These are phyloP conservation scores for Geopemphigus sp. DNA, from an alignment of 1,140 invertebrate genomes.

Conservation along the genomic window DNA sequence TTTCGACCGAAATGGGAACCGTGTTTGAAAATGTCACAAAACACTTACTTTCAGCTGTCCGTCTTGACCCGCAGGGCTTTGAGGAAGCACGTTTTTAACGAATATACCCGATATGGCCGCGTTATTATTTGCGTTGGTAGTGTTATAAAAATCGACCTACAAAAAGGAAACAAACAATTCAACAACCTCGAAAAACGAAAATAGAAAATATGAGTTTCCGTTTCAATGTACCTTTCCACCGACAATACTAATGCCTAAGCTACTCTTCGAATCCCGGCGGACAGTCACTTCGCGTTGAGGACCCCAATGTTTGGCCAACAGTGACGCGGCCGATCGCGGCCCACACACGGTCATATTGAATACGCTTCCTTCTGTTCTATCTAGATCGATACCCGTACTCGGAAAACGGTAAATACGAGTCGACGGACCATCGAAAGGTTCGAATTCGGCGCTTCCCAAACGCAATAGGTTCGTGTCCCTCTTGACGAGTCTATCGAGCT, in stretches of 20 bases:
- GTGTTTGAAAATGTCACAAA: background rate
- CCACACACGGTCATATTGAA: constrained; percentile 35
- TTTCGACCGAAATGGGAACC: too few species aligned
- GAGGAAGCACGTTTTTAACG: constrained; percentile 92
- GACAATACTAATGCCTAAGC: constrained; percentile 94
- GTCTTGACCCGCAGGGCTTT: constrained; percentile 90
- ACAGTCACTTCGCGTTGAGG: constrained; percentile 74
- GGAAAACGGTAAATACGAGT: constrained; percentile 51
- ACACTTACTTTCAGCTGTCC: constrained; percentile 76
- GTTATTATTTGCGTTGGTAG: constrained; percentile 54
- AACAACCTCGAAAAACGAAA: background rate
- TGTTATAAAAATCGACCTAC: constrained; percentile 63
- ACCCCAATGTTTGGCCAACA: constrained; percentile 82
- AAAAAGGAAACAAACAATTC: constrained; percentile 53
- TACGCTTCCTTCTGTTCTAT: constrained; percentile 47
- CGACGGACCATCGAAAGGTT: constrained; percentile 26
- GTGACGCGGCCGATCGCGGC: constrained; percentile 55
- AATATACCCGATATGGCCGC: constrained; percentile 86
- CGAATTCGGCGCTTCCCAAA: constrained; percentile 47
- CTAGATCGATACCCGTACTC: constrained; percentile 50
- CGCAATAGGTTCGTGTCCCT: constrained; percentile 19
- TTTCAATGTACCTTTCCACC: constrained; percentile 77
- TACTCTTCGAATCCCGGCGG: constrained; percentile 68
- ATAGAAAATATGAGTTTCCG: background rate
- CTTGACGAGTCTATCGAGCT: background rate